A percentile compares a stretch with the other conserved stretches of the same genome.
These are phyloP conservation scores for Oceanodroma leucorhoa DNA, from an alignment of 2,797 vertebrate genomes.

Conservation along the genomic window DNA sequence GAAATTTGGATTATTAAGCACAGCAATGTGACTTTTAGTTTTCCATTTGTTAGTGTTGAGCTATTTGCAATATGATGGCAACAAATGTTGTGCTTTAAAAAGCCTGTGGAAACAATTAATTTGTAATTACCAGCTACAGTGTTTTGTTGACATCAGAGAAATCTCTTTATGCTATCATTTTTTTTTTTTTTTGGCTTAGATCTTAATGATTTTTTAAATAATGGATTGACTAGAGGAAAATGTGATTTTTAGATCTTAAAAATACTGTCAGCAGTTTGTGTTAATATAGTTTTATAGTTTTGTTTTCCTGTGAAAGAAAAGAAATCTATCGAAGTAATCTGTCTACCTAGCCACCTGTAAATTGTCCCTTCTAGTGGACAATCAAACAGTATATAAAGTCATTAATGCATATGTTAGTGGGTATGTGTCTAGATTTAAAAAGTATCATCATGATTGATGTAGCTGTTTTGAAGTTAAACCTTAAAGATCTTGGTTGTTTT, in stretches of 20 bases:
- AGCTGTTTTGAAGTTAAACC: background rate
- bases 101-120: conserved; percentile 70
- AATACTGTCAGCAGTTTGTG: background rate
- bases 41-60: conserved; percentile 5
- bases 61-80: conserved; percentile 51
- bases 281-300: conserved; percentile 1
- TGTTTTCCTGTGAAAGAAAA: conserved; percentile 34
- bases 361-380: background rate
- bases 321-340: background rate
- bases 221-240: conserved; percentile 72
- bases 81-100: conserved; percentile 50
- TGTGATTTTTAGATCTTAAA: conserved; percentile 43
- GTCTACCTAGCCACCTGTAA: background rate
- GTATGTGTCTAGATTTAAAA: background rate
- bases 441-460: background rate
- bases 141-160: conserved; percentile 72
- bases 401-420: background rate
- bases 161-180: conserved; percentile 52
- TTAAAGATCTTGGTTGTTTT: background rate
- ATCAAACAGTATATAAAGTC: background rate
- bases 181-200: conserved; percentile 69
- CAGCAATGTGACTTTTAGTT: background rate
- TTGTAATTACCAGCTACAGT: conserved; percentile 50
- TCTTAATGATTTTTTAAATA: conserved; percentile 74
- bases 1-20: background rate